Percentiles rank a stretch among this genome's conserved stretches.
phyloP scores from a whole-genome alignment of 2,113 vertebrate genomes.

The Microtus pennsylvanicus region DNA sequence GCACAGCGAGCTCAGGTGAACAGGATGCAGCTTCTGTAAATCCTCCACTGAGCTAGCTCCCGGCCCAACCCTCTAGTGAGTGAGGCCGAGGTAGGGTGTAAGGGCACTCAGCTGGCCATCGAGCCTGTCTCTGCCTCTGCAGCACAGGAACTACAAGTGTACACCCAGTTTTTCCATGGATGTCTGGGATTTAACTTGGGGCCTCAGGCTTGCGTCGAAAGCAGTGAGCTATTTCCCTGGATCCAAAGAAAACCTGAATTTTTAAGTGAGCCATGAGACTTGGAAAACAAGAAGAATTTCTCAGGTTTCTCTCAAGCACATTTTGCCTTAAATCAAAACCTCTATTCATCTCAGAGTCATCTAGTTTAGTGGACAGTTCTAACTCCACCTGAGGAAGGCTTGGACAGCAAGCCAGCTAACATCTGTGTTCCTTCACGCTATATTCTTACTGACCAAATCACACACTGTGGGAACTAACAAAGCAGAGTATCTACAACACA shows the following conservation, averaged over 20 bases:
- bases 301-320: background rate
- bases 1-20: background rate
- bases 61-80: background rate
- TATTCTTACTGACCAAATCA: constrained; percentile 22
- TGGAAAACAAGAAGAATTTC: constrained; percentile 33
- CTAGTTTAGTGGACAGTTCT: background rate
- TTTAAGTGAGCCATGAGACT: background rate
- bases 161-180: background rate
- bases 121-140: background rate
- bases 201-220: background rate
- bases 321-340: background rate
- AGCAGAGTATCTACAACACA: background rate
- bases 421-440: background rate
- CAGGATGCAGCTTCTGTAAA: background rate
- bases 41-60: no score
- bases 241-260: background rate
- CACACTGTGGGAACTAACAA: background rate
- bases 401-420: background rate
- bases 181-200: background rate
- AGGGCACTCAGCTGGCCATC: background rate
- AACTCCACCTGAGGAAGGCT: background rate
- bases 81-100: accelerated
- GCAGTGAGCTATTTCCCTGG: background rate
- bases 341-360: background rate
- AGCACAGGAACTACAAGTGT: background rate